Evolutionary conservation across 2,797 vertebrate genomes (phyloP), one percentile per base, ranked within the genome.

Genomic region (Liasis olivaceus): DNA sequence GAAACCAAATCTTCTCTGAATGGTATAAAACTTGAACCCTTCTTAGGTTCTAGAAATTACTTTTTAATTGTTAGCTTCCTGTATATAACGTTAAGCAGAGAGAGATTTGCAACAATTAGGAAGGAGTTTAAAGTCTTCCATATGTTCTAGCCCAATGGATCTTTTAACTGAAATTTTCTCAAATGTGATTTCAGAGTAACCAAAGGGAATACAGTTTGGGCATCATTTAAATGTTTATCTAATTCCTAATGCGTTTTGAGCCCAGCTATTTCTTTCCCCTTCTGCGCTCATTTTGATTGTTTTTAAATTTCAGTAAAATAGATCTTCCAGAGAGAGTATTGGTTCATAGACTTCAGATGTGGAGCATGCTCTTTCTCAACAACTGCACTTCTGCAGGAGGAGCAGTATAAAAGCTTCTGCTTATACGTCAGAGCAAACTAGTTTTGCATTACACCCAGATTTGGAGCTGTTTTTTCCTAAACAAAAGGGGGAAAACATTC

Each of bases 1-100:
- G 85, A 92, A 96, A 93, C n/a, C 86, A 90, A 90, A 91, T 94
- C 88, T 85, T 69, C 90, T 91, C 89, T 54, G 77, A 24, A 89
- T 54, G n/a, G 66, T 90, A 95, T 85, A 90, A 93, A 93, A 81
- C 90, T 69, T 22, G 63, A 0, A 72, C 28, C 5, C 92, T 62
- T 66, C 17, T 92, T 90, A 91, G 60, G 51, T 89, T 47, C 63
- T n/a, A 94, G 91, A 62, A 87, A 93, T 91, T 42, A 20, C n/a
- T 14, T 93, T 84, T 85, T 60, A 0, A 89, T 81, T 88, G 42
- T 94, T 59, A 89, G 91, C 91, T 91, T 95, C 94, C 81, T 93
- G 24, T 12, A 0, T 31, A 24, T 24, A 42, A 42, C 42, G 20
- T 81, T 81, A 47, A 47, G 36, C 42, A 72, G 7, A 72, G 31